These are phyloP conservation scores for Matsumyia berberina DNA, from an alignment of 2,888 invertebrate species.

Conservation along the genomic window DNA sequence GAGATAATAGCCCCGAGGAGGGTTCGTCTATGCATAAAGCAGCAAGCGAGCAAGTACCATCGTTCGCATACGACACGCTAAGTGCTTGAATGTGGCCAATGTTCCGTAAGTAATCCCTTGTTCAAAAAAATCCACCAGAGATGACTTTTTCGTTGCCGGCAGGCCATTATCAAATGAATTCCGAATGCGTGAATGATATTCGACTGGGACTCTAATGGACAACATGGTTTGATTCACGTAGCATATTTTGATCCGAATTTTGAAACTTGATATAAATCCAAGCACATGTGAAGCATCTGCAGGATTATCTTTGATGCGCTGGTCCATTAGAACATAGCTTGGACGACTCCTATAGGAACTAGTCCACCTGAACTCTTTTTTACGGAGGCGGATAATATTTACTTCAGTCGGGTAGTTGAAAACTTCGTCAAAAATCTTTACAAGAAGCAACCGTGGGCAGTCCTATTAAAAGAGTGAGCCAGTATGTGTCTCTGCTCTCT, in stretches of 20 bases:
- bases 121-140: slow-evolving; percentile 29
- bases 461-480: too few relatives aligned
- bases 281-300: slow-evolving; percentile 37
- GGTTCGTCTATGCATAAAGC: slow-evolving; percentile 33
- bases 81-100: slow-evolving; percentile 77
- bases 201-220: background rate
- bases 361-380: too few relatives aligned
- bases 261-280: slow-evolving; percentile 40
- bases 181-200: slow-evolving; percentile 4
- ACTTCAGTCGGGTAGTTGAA: too few relatives aligned
- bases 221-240: background rate
- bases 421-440: too few relatives aligned
- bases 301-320: too few relatives aligned
- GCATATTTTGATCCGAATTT: slow-evolving; percentile 8
- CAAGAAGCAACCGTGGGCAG: too few relatives aligned
- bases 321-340: too few relatives aligned
- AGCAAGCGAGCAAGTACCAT: slow-evolving; percentile 20
- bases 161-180: slow-evolving; percentile 15
- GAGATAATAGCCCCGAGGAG: slow-evolving; percentile 72
- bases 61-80: slow-evolving; percentile 70
- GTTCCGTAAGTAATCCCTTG: slow-evolving; percentile 77
- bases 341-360: too few relatives aligned
- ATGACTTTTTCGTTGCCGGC: slow-evolving; percentile 49
- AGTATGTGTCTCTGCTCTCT: too few relatives aligned
- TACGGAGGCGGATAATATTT: too few relatives aligned